Evolutionary conservation across 1,140 invertebrate genomes (phyloP).

Genomic region (Drosophila lowei): DNA sequence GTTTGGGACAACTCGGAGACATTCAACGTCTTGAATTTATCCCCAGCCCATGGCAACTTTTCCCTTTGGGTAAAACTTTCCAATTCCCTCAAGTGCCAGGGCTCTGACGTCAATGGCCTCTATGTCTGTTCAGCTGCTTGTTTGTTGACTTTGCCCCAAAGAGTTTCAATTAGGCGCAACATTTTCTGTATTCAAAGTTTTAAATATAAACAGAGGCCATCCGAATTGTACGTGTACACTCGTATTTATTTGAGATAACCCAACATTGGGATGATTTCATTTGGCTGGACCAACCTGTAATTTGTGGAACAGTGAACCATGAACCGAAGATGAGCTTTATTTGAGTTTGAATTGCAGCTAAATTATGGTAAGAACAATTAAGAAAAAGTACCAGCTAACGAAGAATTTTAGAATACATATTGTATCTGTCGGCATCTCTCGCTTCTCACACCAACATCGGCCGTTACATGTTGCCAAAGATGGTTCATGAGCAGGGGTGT

Average conservation of each 20-base stretch:
- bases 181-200: slow-evolving; percentile 36
- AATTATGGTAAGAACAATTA: no score
- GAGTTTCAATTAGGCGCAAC: slow-evolving; percentile 52
- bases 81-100: slow-evolving; percentile 25
- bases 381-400: no score
- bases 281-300: slow-evolving; percentile 34
- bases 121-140: slow-evolving; percentile 44
- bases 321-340: no score
- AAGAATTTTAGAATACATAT: no score
- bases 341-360: no score
- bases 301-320: slow-evolving; percentile 37
- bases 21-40: slow-evolving; percentile 12
- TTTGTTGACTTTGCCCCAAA: slow-evolving; percentile 49
- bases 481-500: no score
- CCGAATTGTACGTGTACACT: slow-evolving; percentile 26
- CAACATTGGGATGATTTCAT: slow-evolving; percentile 36
- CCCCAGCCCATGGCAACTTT: slow-evolving; percentile 7
- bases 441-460: no score
- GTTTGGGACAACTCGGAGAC: slow-evolving; percentile 22
- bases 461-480: no score
- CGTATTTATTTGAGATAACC: slow-evolving; percentile 5
- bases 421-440: no score
- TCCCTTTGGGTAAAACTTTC: slow-evolving; percentile 28
- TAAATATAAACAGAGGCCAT: slow-evolving; percentile 48
- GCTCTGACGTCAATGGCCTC: slow-evolving; percentile 53